These are phyloP conservation scores for Chamaetylas fuelleborni DNA, from an alignment of 2,113 vertebrate genomes.

Conservation along the genomic window DNA sequence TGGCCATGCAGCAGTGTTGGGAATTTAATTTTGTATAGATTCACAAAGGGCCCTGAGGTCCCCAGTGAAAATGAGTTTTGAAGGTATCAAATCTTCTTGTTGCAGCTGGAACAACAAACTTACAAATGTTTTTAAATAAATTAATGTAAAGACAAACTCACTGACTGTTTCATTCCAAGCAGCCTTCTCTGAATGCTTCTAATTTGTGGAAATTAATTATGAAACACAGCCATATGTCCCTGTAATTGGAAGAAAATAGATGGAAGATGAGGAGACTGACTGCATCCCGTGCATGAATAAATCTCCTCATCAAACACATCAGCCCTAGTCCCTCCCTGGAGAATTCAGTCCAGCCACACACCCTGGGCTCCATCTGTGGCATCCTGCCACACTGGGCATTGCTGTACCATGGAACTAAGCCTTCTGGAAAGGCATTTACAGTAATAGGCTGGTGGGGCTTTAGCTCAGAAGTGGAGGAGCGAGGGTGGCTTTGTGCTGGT, in stretches of 20 bases:
- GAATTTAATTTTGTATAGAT: not conserved
- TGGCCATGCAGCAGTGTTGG: not conserved
- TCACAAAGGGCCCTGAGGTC: not conserved
- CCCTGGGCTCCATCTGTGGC: not conserved
- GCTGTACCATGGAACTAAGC: not conserved
- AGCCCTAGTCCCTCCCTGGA: not conserved
- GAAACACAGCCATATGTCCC: slow-evolving; percentile 57
- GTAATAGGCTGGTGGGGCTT: not conserved
- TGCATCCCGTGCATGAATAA: not conserved
- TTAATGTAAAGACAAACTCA: slow-evolving; percentile 12
- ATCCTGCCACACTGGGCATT: not conserved
- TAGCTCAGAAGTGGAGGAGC: not conserved
- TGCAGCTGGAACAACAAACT: not conserved
- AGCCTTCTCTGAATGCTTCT: not conserved
- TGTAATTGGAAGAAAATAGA: slow-evolving; percentile 55
- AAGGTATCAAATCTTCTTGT: not conserved
- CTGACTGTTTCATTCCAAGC: not conserved
- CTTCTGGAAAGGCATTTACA: not conserved
- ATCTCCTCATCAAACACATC: not conserved
- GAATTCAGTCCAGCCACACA: not conserved
- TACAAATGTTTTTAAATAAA: slow-evolving; percentile 14
- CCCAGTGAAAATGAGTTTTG: not conserved
- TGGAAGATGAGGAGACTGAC: not conserved
- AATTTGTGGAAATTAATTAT: slow-evolving; percentile 62
- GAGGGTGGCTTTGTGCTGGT: not conserved